A percentile compares a stretch with the other conserved stretches of the same genome.
Evolutionary conservation across 2,888 invertebrate genomes (phyloP).

Genomic region (Aspidiotus destructor): DNA sequence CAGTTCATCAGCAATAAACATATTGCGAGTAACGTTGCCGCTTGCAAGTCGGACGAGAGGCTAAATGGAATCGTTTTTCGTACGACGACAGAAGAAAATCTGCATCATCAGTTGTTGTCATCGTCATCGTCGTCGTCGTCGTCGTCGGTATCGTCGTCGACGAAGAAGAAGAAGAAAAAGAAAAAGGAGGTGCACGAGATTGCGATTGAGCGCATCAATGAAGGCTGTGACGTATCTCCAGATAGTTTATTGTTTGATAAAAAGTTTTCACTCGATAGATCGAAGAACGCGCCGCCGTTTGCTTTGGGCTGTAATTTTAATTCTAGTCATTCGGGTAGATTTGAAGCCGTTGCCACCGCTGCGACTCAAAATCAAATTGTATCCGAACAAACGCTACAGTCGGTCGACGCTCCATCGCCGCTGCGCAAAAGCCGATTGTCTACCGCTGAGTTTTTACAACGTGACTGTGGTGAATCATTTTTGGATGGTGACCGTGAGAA

Average conservation of each 20-base stretch:
- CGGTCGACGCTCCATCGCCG: neutral
- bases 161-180: neutral
- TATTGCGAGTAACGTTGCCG: neutral
- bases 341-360: neutral
- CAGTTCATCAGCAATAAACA: conserved; percentile 69
- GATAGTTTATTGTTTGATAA: conserved; percentile 34
- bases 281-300: conserved; percentile 14
- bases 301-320: conserved; percentile 27
- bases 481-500: conserved; percentile 27
- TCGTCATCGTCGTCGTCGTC: too few species aligned
- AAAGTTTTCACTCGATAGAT: conserved; percentile 13
- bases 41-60: neutral
- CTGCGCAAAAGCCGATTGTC: neutral
- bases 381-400: neutral
- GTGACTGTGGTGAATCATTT: neutral
- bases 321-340: conserved; percentile 32
- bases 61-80: neutral
- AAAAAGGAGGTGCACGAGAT: conserved; percentile 1
- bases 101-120: too few species aligned
- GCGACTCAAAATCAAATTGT: neutral
- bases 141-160: too few species aligned
- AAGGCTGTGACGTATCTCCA: conserved; percentile 33
- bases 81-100: neutral
- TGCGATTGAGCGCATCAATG: neutral
- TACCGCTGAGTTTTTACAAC: conserved; percentile 9